Evolutionary conservation across 1,140 invertebrate species (phyloP).

Genomic region (Babylonia areolata): DNA sequence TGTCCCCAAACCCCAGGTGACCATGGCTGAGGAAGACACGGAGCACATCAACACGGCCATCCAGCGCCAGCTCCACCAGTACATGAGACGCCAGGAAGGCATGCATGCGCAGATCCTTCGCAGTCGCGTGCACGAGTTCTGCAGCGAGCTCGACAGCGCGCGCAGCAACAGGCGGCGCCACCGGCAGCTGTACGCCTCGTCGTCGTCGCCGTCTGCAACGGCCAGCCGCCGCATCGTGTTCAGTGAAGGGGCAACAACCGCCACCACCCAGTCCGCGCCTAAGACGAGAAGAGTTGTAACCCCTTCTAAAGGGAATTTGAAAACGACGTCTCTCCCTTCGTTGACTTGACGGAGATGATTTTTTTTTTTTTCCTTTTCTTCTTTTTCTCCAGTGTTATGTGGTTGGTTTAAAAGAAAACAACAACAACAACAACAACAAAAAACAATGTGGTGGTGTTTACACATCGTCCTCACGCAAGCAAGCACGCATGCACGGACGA

Average conservation of each 20-base stretch:
- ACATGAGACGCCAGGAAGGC: background rate
- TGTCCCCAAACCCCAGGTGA: background rate
- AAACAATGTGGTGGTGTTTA: too few species aligned
- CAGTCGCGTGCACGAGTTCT: conserved; percentile 20
- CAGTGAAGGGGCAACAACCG: background rate
- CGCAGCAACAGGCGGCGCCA: background rate
- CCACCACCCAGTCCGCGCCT: background rate
- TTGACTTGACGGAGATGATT: background rate
- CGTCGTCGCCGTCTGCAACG: background rate
- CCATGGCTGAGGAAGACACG: background rate
- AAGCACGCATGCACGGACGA: too few species aligned
- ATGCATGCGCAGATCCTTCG: background rate
- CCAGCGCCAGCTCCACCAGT: conserved; percentile 2
- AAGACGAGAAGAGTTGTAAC: background rate
- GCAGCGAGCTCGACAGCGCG: background rate
- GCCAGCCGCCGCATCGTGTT: background rate
- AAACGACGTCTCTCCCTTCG: background rate
- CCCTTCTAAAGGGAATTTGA: background rate
- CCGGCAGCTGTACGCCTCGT: background rate
- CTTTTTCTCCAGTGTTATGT: too few species aligned
- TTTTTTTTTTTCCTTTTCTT: too few species aligned
- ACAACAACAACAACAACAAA: too few species aligned
- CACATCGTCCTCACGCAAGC: too few species aligned
- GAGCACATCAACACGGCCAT: background rate
- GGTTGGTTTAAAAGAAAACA: too few species aligned